These are phyloP conservation scores for Synanthedon formicaeformis DNA, from an alignment of 2,888 invertebrate genomes.

Conservation along the genomic window DNA sequence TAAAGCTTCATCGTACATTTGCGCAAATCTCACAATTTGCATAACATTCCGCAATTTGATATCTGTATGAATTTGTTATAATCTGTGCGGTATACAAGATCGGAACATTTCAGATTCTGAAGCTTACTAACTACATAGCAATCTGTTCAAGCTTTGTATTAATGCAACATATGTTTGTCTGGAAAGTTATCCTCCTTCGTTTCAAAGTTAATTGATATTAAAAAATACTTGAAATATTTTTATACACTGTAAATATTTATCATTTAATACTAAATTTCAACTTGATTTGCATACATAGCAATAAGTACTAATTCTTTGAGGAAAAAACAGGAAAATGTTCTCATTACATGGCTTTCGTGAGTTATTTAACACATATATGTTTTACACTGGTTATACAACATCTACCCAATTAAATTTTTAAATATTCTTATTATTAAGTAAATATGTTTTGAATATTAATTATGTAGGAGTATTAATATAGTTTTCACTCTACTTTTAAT, in stretches of 20 bases:
- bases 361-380: not conserved
- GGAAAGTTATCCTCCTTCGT: constrained; percentile 7
- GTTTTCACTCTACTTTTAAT: too few species aligned
- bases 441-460: too few species aligned
- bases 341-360: not conserved
- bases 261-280: too few species aligned
- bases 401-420: too few species aligned
- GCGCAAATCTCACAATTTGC: constrained; percentile 38
- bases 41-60: constrained; percentile 37
- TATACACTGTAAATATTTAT: too few species aligned
- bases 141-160: not conserved
- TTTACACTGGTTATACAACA: not conserved
- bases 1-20: constrained; percentile 26
- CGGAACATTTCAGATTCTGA: too few species aligned
- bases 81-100: too few species aligned
- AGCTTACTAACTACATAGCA: not conserved
- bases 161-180: constrained; percentile 6
- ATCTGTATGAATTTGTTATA: constrained; percentile 25
- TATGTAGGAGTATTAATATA: too few species aligned
- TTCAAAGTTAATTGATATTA: not conserved
- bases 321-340: too few species aligned
- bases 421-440: too few species aligned
- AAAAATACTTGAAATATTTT: not conserved
- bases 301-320: too few species aligned
- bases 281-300: too few species aligned